Conservation (phyloP, 2,888 invertebrate genomes). For the Tenthredo scrophulariae region DNA sequence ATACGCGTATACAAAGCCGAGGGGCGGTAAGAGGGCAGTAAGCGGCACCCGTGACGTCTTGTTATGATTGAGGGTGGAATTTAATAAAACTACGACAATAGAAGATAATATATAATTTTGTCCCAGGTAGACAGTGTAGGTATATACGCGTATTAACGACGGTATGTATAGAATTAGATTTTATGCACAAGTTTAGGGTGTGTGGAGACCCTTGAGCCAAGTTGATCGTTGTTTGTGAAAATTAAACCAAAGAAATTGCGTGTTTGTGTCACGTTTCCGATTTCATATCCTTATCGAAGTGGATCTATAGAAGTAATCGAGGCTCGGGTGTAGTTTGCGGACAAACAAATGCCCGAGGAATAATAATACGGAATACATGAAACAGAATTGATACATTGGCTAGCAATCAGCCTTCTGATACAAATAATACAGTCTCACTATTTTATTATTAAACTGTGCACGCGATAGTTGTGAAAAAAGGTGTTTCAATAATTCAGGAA, state of each 20-base stretch:
- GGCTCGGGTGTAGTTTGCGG: conserved; percentile 31
- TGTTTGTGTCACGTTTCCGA: conserved; percentile 51
- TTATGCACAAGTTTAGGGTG: conserved; percentile 47
- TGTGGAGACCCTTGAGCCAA: conserved; percentile 34
- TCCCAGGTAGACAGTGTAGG: background rate
- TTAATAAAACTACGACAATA: conserved; percentile 52
- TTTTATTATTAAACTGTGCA: conserved; percentile 42
- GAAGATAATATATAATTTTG: conserved; percentile 49
- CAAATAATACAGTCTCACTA: conserved; percentile 20
- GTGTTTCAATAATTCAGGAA: conserved; percentile 33
- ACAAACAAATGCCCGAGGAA: conserved; percentile 44
- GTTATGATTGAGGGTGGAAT: conserved; percentile 52
- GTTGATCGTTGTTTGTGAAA: conserved; percentile 50
- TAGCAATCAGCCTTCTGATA: conserved; percentile 8
- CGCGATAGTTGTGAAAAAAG: conserved; percentile 29
- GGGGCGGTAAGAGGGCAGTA: conserved; percentile 44
- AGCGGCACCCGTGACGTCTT: conserved; percentile 52
- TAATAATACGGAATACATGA: conserved; percentile 29
- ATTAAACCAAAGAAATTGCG: conserved; percentile 42
- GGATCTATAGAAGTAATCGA: conserved; percentile 15
- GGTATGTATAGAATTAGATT: conserved; percentile 51
- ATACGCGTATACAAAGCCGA: conserved; percentile 14
- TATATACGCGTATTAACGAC: background rate
- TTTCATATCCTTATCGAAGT: conserved; percentile 41
- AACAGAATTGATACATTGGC: conserved; percentile 24